Conservation (phyloP, 2,113 vertebrate species). For the Pluvialis apricaria region DNA sequence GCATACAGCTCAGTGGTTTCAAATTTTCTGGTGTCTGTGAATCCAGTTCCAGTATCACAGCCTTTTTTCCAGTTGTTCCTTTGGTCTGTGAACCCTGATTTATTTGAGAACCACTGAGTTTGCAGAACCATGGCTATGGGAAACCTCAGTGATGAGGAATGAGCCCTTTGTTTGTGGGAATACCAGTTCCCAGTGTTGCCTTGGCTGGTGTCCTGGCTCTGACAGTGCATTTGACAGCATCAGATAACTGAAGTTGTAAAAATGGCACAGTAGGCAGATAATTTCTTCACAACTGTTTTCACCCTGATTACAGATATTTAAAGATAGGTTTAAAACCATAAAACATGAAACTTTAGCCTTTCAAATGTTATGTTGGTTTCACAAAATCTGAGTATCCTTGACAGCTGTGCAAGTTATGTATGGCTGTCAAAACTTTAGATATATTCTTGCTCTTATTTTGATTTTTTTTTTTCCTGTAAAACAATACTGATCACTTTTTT, state of each 20-base stretch:
- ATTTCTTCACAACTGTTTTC: constrained; percentile 26
- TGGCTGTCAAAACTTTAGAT: neutral
- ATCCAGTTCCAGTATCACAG: neutral
- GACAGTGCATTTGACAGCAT: constrained; percentile 1
- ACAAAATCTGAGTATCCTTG: neutral
- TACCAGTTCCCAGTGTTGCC: neutral
- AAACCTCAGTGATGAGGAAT: constrained; percentile 12
- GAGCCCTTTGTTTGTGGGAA: constrained; percentile 9
- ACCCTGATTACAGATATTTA: constrained; percentile 14
- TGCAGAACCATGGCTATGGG: neutral
- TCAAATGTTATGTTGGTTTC: neutral
- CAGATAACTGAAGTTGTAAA: constrained; percentile 17
- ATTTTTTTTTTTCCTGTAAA: neutral
- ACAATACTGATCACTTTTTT: neutral
- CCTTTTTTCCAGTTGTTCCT: neutral
- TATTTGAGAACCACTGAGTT: neutral
- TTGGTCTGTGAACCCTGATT: neutral
- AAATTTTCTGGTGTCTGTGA: neutral
- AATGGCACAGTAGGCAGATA: neutral
- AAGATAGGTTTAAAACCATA: neutral
- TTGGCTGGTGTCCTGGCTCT: constrained; percentile 21
- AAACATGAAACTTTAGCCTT: neutral
- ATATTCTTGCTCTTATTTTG: neutral
- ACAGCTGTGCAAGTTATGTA: neutral
- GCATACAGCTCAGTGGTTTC: neutral